phyloP scores from a whole-genome alignment of 2,888 invertebrate genomes.

The Ceriagrion tenellum region DNA sequence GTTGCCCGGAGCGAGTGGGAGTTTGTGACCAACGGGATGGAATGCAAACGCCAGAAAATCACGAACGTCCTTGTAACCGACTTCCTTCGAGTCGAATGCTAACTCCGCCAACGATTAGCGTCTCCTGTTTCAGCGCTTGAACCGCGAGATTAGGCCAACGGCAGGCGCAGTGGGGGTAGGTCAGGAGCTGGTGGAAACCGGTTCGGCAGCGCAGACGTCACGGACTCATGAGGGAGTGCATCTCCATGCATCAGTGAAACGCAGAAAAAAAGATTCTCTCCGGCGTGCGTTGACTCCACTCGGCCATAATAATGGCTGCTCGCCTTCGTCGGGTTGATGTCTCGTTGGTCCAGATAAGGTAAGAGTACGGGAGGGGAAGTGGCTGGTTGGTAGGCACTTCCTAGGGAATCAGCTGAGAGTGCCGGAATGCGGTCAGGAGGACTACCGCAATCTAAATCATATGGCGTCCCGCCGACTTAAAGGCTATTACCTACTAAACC shows the following conservation, averaged over 20 bases:
- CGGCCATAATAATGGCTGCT: not conserved
- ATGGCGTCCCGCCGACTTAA: not conserved
- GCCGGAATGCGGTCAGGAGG: not conserved
- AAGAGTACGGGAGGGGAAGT: not conserved
- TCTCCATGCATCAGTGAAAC: not conserved
- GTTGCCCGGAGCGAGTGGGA: not conserved
- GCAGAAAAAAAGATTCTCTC: not conserved
- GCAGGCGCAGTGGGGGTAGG: not conserved
- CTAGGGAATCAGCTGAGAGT: not conserved
- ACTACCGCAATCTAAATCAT: conserved; percentile 4
- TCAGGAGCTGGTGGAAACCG: not conserved
- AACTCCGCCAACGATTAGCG: not conserved
- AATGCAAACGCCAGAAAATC: not conserved
- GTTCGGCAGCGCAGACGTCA: not conserved
- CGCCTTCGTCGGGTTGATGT: not conserved
- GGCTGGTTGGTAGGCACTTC: not conserved
- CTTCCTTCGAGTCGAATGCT: not conserved
- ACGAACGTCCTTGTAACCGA: conserved; percentile 18
- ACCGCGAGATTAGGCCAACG: not conserved
- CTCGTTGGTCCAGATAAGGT: not conserved
- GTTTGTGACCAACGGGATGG: not conserved
- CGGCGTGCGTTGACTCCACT: not conserved
- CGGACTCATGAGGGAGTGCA: not conserved
- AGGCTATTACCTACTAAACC: not conserved
- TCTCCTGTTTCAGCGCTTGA: not conserved